Evolutionary conservation across 2,113 vertebrate species (phyloP), one percentile per base, ranked within the genome.

Genomic region (Dissostichus mawsoni): DNA sequence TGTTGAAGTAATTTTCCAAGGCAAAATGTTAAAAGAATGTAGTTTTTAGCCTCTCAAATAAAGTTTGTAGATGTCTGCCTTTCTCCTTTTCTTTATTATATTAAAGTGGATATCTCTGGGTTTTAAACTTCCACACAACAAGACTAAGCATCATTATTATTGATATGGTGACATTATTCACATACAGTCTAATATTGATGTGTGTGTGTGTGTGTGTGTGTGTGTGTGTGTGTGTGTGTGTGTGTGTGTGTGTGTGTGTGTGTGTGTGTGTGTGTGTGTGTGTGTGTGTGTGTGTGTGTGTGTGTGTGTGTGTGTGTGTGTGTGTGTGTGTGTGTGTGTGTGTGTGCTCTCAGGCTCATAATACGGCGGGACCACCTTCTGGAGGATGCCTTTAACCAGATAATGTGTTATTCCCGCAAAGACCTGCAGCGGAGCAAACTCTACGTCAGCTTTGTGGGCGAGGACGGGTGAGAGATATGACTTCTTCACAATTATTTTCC

Each of bases 301-400:
- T 20, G 4, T 59, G 14, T 47, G 48, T 45, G 50, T 20, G 17
- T 53, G 48, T 64, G 50, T 63, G 48, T 45, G 44, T 61, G 56
- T 52, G 70, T 51, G 25, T 53, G 47, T 63, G 67, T 11, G 53
- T 23, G 20, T 67, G 8, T 69, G 23, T 81, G 63, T 81, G 70
- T 66, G 29, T 29, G 18, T 48, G 20, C 20, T 41, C 59, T 12
- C 93, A 99, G 98, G 91, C 94, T 99, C 92, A 97, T 99, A 86
- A 99, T 99, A 91, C 95, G 98, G 85, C 96, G 98, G 94, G 98
- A 99, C 87, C 98, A 99, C 89, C 95, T 99, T 82, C 93, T 99
- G 71, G 98, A 99, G 92, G 98, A 99, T 75, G 98, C 98, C 89
- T 99, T 99, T 71, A 99, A 99, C 89, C 98, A 99, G 95, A 99